Base-by-base conservation (phyloP, 2,888 invertebrate species). In the Phortica okadai region DNA sequence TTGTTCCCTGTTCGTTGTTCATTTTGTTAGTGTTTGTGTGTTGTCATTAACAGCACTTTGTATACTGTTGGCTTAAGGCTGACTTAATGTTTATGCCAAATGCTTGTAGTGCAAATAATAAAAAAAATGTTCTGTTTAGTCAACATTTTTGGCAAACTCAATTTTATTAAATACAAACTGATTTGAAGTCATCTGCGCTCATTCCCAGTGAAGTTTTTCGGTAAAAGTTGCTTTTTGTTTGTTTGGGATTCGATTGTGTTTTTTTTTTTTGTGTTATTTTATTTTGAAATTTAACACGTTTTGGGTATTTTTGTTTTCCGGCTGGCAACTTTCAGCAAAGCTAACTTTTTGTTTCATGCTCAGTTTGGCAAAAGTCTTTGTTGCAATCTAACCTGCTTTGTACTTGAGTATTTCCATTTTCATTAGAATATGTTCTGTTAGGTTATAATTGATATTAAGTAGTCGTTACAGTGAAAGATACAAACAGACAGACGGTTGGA, bases 361-460 rank as follows among this genome's bases (percentile, higher is more conserved):
- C 33, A 33, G 33, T 33, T 33, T 33, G 33, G 33, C 33, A 33
- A 33, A 33, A 33, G 33, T 4, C 33, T 33, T 33, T 33, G 33
- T 33, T 33, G 4, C 33, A 33, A 5, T 4, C 33, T 33, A 33
- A 33, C 0, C 33, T 1, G 33, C 33, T 2, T 5, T 59, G n/a
- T n/a, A 62, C 25, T 10, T 16, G 10, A 21, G 16, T 21, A 62
- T 10, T 10, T 21, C 16, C 21, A 16, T 5, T 62, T 21, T 21
- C 25, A 62, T 62, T 62, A 25, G 16, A 14, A 16, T 16, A 33
- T 33, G 33, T 16, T 59, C 59, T 21, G 62, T 62, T 62, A 6
- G 25, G 62, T 62, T 21, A 77, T 81, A 80, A 80, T 79, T 79
- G 78, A 81, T 76, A 82, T 80, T 78, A 80, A 77, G 79, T 74